Evolutionary conservation across 2,797 vertebrate species (phyloP), one percentile per base, ranked within the genome.

Genomic region (Brachyrhaphis roseni): DNA sequence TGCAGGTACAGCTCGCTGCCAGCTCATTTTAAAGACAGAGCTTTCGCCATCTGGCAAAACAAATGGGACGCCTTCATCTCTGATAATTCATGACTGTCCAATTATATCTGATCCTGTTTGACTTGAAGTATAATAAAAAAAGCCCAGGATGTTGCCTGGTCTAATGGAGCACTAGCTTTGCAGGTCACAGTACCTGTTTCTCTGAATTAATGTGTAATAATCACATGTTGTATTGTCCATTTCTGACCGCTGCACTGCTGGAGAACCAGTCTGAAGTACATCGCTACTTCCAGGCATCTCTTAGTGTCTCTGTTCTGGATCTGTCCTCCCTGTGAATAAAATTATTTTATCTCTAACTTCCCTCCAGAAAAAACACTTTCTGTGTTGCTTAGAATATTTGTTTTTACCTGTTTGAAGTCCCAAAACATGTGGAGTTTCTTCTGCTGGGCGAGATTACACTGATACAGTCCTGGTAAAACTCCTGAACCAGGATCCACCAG

Each of bases 51-150:
- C 86, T 98, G 97, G 97, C 94, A 96, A 87, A 94, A 92, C 51
- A 96, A 96, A 90, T 99, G 98, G 98, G 89, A 97, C 47, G 70
- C 83, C 8, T 98, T 98, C 87, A 91, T 98, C 26, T 84, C 88
- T 12, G 87, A 93, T 10, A 83, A 93, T 76, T 86, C 45, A 1
- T 92, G 84, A 91, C 74, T 5, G 6, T 11, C 1, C 16, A 39
- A 78, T 8, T 2, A 15, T 20, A 57, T 20, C 1, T 28, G 49
- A 82, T 88, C 76, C 81, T 86, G 78, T 84, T 77, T 75, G 57
- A 88, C 80, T 85, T 86, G 75, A 87, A 79, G 59, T 2, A 66
- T 45, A 41, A 41, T 12, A 41, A 23, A 26, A 39, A 57, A 57
- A 57, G 10, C 23, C 51, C 8, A 68, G 36, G 64, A 68, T 68